Evolutionary conservation across 2,888 invertebrate genomes (phyloP), one percentile per base, ranked within the genome.

Genomic region (Parelbella ahira): DNA sequence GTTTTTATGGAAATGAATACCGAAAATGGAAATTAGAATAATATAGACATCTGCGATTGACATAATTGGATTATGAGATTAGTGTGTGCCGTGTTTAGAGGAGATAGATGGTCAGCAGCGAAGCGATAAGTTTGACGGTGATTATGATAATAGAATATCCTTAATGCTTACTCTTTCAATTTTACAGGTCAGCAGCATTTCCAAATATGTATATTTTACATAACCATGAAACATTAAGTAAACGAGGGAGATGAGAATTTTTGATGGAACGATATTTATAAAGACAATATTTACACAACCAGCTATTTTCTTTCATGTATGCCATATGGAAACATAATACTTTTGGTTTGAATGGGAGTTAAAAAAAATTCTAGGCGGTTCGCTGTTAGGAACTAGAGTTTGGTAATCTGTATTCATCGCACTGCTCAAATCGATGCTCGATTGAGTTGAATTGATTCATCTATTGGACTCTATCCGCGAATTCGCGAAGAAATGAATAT

Each of bases 361-460:
- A 48, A 48, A 56, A 60, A 63, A 60, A 59, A 56, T 62, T 58
- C n/a, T 56, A 59, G 57, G 50, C 49, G 50, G 50, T 48, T 51
- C 47, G 44, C 42, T 56, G 48, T 38, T 33, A 36, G 32, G 46
- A 51, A 56, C 59, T 56, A 56, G 50, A 51, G 53, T 45, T 52
- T 45, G n/a, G n/a, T 38, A 50, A 48, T 50, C 45, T 53, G 49
- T 48, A 54, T 53, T 52, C 47, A 50, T 46, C 50, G 48, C 43
- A 38, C 45, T 38, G 43, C 18, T 36, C 25, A 36, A 39, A 21
- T 21, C 39, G 39, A 45, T 45, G 33, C 48, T 30, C 49, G 15
- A 25, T 39, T 30, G 51, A 50, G 49, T 53, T 57, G 51, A 57
- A 64, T 61, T 56, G 58, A 61, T 68, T 65, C 65, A n/a, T n/a